Evolutionary conservation across 2,888 invertebrate species (phyloP), one percentile per base, ranked within the genome.

Genomic region (Protodeltote pygarga): DNA sequence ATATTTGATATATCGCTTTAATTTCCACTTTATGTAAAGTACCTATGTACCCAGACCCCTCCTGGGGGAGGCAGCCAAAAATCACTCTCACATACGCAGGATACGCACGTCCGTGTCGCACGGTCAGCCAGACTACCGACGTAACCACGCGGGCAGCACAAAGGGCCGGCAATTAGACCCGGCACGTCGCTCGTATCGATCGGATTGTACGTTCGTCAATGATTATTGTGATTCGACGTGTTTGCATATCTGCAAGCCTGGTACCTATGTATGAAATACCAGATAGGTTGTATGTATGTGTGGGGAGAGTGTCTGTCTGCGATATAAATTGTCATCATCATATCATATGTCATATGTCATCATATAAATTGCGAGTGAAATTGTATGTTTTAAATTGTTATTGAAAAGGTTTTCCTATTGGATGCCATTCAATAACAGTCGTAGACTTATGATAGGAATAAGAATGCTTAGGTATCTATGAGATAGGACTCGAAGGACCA

Each of bases 171-270:
- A 73, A 73, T 75, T 75, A 73, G 71, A 50, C 35, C 46, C 53
- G 50, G 60, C 59, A 55, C 65, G 59, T 62, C 60, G 65, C 34
- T 65, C 51, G 60, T 73, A 81, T 82, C 75, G 82, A 81, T 79
- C 75, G 62, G 58, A 61, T 72, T 70, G 79, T 75, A 70, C 58
- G 66, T 72, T 65, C 58, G 65, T 72, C 68, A 59, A n/a, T n/a
- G n/a, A n/a, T n/a, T n/a, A n/a, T 57, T 63, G 57, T 59, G 65
- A 44, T 50, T 24, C 61, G 58, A 60, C 40, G 59, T 66, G 55
- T 69, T 72, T 75, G 63, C 60, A 68, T 73, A 65, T 70, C 58
- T 58, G 62, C 32, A 31, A 29, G 53, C 44, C 57, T 69, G 61
- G 65, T 62, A 57, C 21, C 27, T 35, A 39, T 37, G 24, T 25